These are phyloP conservation scores for Falco novaeseelandiae DNA, from an alignment of 2,797 vertebrate species.

Conservation along the genomic window DNA sequence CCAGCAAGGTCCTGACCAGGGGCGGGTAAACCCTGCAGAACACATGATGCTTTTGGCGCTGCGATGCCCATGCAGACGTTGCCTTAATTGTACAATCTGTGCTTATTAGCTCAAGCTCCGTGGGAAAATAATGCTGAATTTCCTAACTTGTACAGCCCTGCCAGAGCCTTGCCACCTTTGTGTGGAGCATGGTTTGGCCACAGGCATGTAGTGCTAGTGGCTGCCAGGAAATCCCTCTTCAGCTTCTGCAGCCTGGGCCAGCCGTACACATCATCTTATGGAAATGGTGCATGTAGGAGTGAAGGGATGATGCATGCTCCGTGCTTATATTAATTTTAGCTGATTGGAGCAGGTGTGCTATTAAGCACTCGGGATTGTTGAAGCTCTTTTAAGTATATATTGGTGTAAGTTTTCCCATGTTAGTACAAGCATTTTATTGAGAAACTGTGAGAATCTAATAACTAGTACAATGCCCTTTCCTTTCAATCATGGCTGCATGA, in stretches of 20 bases:
- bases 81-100: background rate
- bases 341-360: background rate
- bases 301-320: background rate
- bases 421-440: background rate
- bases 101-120: background rate
- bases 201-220: fast-evolving
- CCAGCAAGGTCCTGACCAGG: background rate
- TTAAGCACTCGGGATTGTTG: background rate
- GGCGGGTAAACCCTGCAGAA: background rate
- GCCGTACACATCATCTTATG: background rate
- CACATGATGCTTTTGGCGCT: background rate
- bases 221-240: background rate
- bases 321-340: background rate
- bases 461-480: background rate
- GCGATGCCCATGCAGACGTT: fast-evolving
- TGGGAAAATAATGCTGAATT: background rate
- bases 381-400: background rate
- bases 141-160: background rate
- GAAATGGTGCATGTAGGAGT: background rate
- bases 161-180: background rate
- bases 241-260: background rate
- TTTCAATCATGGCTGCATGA: background rate
- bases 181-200: background rate
- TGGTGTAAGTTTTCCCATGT: background rate
- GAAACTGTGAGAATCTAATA: background rate